Conservation (phyloP, 2,888 invertebrate species). For the Chrysina gloriosa region DNA sequence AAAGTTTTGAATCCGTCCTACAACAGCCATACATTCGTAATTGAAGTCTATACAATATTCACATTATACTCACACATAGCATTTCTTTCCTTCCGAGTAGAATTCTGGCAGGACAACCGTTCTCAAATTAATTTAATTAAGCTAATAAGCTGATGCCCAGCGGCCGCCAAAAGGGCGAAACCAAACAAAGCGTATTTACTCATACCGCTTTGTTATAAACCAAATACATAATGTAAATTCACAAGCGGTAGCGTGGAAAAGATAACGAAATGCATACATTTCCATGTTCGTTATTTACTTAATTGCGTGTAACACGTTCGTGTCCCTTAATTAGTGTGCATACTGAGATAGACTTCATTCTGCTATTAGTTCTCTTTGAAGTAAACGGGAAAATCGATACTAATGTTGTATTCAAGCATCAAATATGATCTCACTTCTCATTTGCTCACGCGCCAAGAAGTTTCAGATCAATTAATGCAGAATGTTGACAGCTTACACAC, state of each 20-base stretch:
- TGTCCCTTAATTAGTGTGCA: constrained; percentile 1
- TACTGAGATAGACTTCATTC: constrained; percentile 5
- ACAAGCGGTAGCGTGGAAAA: background rate
- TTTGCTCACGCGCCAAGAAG: background rate
- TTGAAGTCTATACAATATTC: constrained; percentile 9
- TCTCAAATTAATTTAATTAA: constrained; percentile 30
- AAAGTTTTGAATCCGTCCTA: too few relatives aligned
- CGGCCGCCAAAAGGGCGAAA: constrained; percentile 13
- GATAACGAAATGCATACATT: constrained; percentile 20
- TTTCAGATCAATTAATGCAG: background rate
- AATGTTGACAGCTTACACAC: background rate
- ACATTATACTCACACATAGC: background rate
- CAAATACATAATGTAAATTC: constrained; percentile 26
- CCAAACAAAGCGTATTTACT: background rate
- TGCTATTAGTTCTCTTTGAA: constrained; percentile 11
- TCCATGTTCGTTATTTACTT: constrained; percentile 20
- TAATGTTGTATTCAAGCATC: constrained; percentile 12
- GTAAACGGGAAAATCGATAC: constrained; percentile 8
- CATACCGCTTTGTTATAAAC: background rate
- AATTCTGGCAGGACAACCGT: background rate
- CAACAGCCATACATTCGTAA: background rate
- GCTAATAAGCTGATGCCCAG: constrained; percentile 11
- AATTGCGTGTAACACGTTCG: constrained; percentile 26
- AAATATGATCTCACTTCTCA: background rate
- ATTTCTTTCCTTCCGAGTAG: background rate